Evolutionary conservation across 2,888 invertebrate genomes (phyloP).

Genomic region (Chalcosyrphus nemorum): DNA sequence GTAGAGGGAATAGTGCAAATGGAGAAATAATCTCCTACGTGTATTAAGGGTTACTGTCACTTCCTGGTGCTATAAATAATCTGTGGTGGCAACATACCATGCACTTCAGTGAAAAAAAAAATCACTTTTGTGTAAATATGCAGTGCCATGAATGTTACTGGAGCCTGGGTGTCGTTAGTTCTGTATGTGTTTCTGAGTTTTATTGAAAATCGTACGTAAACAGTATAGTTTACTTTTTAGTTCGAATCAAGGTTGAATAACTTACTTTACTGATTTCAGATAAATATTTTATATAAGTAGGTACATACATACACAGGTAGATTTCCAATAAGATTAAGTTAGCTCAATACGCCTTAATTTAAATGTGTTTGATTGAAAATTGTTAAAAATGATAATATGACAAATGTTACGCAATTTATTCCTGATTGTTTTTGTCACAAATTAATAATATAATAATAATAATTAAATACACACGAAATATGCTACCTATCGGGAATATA

Average conservation of each 20-base stretch:
- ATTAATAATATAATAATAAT: not conserved
- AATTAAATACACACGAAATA: not conserved
- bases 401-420: not conserved
- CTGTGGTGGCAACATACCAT: not conserved
- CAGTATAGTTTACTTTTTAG: too few species aligned
- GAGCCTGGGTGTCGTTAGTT: not conserved
- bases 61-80: conserved; percentile 20
- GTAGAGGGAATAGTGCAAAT: conserved; percentile 8
- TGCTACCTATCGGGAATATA: not conserved
- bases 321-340: too few species aligned
- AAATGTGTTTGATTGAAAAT: conserved; percentile 1
- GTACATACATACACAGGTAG: too few species aligned
- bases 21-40: conserved; percentile 27
- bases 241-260: too few species aligned
- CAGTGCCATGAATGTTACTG: not conserved
- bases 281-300: too few species aligned
- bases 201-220: too few species aligned
- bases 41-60: conserved; percentile 14
- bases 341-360: too few species aligned
- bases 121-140: not conserved
- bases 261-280: too few species aligned
- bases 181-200: not conserved
- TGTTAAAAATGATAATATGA: not conserved
- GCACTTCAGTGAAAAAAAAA: not conserved
- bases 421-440: conserved; percentile 3